Conservation (phyloP, 2,113 vertebrate genomes). For the Nycticryphes semicollaris region DNA sequence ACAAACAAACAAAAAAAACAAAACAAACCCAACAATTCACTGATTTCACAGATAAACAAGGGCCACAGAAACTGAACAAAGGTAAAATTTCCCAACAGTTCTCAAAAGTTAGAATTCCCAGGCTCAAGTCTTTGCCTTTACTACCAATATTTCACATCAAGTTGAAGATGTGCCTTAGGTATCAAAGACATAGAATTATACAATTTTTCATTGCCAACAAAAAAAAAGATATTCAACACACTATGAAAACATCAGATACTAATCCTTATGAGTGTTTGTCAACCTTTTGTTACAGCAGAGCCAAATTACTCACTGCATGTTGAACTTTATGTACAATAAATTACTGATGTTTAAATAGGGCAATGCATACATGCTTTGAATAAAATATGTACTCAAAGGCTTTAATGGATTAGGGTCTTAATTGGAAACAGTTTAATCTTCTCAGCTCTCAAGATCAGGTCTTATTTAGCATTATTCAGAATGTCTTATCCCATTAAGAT, state of each 20-base stretch:
- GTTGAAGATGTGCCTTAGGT: background rate
- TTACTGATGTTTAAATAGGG: background rate
- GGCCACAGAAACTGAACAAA: background rate
- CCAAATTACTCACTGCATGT: background rate
- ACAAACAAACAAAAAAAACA: background rate
- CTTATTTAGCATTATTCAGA: background rate
- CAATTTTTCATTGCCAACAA: background rate
- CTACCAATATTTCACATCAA: background rate
- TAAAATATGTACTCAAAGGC: conserved; percentile 22
- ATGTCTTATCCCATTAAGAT: background rate
- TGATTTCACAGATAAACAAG: background rate
- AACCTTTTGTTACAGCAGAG: background rate
- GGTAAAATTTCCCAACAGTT: background rate
- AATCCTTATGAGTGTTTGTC: background rate
- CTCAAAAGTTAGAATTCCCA: background rate
- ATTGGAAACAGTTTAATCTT: conserved; percentile 42
- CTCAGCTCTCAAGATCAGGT: conserved; percentile 7
- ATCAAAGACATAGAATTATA: background rate
- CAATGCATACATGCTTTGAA: conserved; percentile 17
- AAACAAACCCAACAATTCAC: background rate
- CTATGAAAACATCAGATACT: background rate
- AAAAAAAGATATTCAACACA: background rate
- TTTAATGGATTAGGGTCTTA: conserved; percentile 44
- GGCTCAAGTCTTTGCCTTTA: background rate
- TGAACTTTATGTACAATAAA: background rate